Evolutionary conservation across 2,797 vertebrate genomes (phyloP).

Genomic region (Otolemur crassicaudatus): DNA sequence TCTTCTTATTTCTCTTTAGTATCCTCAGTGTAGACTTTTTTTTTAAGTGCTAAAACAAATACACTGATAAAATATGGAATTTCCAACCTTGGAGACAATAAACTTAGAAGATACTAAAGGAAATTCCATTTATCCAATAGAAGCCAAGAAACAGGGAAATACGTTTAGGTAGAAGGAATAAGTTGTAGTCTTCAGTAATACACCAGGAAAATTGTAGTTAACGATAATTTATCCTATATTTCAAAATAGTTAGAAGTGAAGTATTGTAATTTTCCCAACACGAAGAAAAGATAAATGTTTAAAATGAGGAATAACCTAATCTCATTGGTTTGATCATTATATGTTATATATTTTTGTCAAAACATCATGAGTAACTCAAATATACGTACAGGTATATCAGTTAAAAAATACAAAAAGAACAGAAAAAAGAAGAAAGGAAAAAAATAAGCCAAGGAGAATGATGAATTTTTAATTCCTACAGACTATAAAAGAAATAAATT

Average conservation of each 20-base stretch:
- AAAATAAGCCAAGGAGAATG: neutral
- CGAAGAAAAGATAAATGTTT: neutral
- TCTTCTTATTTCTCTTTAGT: neutral
- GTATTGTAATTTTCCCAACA: neutral
- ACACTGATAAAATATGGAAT: neutral
- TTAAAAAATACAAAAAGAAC: neutral
- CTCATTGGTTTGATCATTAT: neutral
- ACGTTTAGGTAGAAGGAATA: neutral
- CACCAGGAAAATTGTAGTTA: neutral
- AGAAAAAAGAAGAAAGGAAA: neutral
- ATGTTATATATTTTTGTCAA: neutral
- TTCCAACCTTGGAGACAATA: neutral
- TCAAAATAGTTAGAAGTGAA: neutral
- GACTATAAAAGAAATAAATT: neutral
- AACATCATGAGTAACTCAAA: neutral
- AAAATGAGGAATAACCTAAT: neutral
- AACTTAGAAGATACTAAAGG: neutral
- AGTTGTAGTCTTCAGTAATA: neutral
- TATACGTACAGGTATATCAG: neutral
- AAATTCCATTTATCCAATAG: neutral
- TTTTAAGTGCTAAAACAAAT: neutral
- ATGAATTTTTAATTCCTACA: neutral
- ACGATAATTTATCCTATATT: neutral
- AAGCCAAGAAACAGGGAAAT: neutral
- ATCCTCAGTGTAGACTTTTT: neutral